phyloP scores from a whole-genome alignment of 2,113 vertebrate genomes.

The Boleophthalmus pectinirostris region DNA sequence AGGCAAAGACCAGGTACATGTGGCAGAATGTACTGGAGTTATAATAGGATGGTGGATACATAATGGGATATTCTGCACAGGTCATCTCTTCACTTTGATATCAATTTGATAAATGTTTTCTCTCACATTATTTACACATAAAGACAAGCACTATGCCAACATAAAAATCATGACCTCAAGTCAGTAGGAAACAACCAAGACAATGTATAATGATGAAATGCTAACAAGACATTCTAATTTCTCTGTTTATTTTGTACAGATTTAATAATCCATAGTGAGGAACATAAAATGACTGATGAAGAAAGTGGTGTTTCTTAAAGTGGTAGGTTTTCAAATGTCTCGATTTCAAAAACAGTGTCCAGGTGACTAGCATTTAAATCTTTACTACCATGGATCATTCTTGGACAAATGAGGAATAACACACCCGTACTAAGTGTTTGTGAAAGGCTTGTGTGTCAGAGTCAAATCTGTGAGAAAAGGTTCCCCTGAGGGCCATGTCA shows the following conservation, averaged over 20 bases:
- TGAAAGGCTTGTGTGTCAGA: conserved; percentile 1
- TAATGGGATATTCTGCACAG: not conserved
- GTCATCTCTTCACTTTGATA: too few relatives aligned
- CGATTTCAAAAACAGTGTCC: too few relatives aligned
- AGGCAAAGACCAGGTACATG: not conserved
- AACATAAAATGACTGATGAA: not conserved
- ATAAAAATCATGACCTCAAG: not conserved
- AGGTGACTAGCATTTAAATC: too few relatives aligned
- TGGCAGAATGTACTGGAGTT: not conserved
- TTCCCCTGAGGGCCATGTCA: conserved; percentile 44
- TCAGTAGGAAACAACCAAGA: not conserved
- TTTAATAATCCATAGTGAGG: not conserved
- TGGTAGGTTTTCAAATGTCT: too few relatives aligned
- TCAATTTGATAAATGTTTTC: too few relatives aligned
- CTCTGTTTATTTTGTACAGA: too few relatives aligned
- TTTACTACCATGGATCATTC: too few relatives aligned
- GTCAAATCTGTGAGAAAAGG: not conserved
- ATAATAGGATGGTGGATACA: not conserved
- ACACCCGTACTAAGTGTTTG: not conserved
- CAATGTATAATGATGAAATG: too few relatives aligned
- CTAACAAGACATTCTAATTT: too few relatives aligned
- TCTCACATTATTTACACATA: not conserved
- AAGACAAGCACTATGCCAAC: not conserved
- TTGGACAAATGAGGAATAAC: too few relatives aligned
- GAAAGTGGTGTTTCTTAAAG: not conserved